Percentiles rank a stretch among this genome's conserved stretches.
phyloP scores from a whole-genome alignment of 1,140 invertebrate species.

The Drosophila grimshawi region DNA sequence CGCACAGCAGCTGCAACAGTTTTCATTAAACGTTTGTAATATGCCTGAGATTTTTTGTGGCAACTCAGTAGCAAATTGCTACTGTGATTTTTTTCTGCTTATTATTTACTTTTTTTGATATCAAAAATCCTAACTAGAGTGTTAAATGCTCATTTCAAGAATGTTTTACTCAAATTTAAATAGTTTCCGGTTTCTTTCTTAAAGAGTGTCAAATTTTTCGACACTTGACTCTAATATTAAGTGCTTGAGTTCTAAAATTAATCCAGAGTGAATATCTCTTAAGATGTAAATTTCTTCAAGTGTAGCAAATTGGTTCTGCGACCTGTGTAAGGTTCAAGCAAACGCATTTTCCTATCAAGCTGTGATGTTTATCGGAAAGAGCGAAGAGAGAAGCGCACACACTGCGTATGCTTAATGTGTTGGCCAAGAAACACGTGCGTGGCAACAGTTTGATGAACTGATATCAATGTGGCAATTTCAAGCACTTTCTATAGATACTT shows the following conservation, averaged over 20 bases:
- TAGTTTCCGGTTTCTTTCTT: too few species aligned
- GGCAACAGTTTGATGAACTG: constrained; percentile 52
- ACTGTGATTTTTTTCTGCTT: not conserved
- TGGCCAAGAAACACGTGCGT: constrained; percentile 10
- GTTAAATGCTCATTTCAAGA: too few species aligned
- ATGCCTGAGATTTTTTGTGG: constrained; percentile 5
- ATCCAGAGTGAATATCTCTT: too few species aligned
- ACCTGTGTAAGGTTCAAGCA: constrained; percentile 41
- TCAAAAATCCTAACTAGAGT: not conserved
- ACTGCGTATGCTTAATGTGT: constrained; percentile 50
- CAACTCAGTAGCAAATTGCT: constrained; percentile 18
- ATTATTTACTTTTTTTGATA: not conserved
- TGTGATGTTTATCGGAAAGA: constrained; percentile 14
- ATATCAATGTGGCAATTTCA: constrained; percentile 16
- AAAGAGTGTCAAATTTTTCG: too few species aligned
- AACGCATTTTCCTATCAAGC: constrained; percentile 7
- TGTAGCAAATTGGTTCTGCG: constrained; percentile 28
- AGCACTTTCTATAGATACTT: constrained; percentile 57
- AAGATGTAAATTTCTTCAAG: not conserved
- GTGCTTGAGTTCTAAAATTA: too few species aligned
- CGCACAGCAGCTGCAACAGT: constrained; percentile 60
- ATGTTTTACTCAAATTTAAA: too few species aligned
- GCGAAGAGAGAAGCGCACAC: constrained; percentile 6
- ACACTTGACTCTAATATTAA: too few species aligned
- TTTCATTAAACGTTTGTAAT: constrained; percentile 68